Evolutionary conservation across 64 coral and sea anemone genomes (phyloP).

Genomic region (Montipora foliosa): DNA sequence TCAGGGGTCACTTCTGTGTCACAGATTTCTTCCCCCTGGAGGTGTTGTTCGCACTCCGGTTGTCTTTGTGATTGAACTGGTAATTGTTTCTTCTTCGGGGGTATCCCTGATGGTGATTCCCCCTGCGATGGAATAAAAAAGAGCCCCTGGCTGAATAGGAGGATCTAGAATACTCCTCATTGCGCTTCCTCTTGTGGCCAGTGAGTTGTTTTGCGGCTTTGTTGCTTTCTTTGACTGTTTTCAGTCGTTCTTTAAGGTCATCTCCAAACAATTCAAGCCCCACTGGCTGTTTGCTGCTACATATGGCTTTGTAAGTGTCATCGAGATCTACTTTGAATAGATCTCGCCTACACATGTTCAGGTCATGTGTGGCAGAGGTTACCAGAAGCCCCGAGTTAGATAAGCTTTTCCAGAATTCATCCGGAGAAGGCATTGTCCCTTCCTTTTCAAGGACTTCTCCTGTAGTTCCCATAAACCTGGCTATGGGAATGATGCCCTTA

Average conservation of each 20-base stretch:
- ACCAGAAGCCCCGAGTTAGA: slow-evolving; percentile 38
- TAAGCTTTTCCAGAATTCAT: slow-evolving; percentile 35
- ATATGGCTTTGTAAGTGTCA: slow-evolving; percentile 42
- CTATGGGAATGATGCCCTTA: slow-evolving; percentile 38
- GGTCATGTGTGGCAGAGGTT: slow-evolving; percentile 56
- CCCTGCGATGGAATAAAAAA: slow-evolving; percentile 30
- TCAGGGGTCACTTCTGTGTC: slow-evolving; percentile 12
- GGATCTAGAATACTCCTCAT: neutral
- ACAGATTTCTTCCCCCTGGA: slow-evolving; percentile 35
- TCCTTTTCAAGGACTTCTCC: slow-evolving; percentile 45
- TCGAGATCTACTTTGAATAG: slow-evolving; percentile 63
- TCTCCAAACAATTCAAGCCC: slow-evolving; percentile 44
- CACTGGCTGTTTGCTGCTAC: slow-evolving; percentile 49
- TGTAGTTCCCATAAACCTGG: slow-evolving; percentile 4
- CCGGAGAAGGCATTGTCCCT: slow-evolving; percentile 5
- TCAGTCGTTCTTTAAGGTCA: slow-evolving; percentile 40
- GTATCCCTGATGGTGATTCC: slow-evolving; percentile 3
- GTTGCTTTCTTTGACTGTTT: slow-evolving; percentile 24
- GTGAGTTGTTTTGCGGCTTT: slow-evolving; percentile 20
- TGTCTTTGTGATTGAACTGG: slow-evolving; percentile 1
- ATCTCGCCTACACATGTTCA: slow-evolving; percentile 60
- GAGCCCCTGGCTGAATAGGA: neutral
- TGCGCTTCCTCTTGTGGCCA: slow-evolving; percentile 3
- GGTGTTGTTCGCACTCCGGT: slow-evolving; percentile 4
- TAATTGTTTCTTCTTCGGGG: neutral